Conservation (phyloP, 2,797 vertebrate species). For the Silurus lanzhouensis region DNA sequence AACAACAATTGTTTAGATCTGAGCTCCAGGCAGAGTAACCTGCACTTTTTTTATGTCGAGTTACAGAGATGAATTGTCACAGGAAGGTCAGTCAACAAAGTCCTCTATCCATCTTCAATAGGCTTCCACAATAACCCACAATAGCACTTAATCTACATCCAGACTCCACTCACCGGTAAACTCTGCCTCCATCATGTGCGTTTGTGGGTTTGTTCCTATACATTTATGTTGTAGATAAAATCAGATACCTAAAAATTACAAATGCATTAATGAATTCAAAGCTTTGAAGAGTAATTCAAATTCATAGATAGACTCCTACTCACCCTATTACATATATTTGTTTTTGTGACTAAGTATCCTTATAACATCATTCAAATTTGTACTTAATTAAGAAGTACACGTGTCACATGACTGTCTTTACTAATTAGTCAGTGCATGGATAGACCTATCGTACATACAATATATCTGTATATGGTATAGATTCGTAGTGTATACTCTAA, state of each 20-base stretch:
- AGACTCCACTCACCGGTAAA: neutral
- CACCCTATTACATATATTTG: neutral
- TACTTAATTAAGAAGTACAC: neutral
- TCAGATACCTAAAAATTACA: neutral
- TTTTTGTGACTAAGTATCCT: neutral
- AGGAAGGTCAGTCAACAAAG: neutral
- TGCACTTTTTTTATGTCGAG: neutral
- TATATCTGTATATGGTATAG: neutral
- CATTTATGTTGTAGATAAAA: neutral
- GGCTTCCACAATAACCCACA: neutral
- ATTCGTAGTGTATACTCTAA: neutral
- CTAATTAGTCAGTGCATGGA: neutral
- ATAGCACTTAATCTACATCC: neutral
- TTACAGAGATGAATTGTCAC: neutral
- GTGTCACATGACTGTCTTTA: neutral
- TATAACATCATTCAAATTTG: neutral
- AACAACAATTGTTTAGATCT: neutral
- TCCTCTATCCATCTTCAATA: neutral
- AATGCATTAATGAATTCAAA: neutral
- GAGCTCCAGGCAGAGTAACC: neutral
- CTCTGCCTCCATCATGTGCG: neutral
- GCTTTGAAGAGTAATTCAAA: neutral
- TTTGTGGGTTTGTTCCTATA: neutral
- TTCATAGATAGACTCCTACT: neutral
- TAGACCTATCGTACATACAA: neutral